Percentiles rank a stretch among this genome's conserved stretches.
phyloP scores from a whole-genome alignment of 2,888 invertebrate species.

The Ophioninae sp. region DNA sequence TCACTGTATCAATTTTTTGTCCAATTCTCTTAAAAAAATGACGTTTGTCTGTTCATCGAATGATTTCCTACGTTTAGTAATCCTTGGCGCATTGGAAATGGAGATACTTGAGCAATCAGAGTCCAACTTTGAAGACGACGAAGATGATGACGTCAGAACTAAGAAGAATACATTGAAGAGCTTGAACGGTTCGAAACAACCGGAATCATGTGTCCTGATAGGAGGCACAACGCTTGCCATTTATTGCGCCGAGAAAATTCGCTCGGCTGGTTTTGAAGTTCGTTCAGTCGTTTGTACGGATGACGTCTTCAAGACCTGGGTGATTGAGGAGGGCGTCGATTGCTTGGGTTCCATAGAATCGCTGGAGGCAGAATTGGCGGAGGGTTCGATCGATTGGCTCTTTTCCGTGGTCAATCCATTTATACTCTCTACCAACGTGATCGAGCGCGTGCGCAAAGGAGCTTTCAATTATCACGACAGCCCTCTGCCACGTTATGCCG shows the following conservation, averaged over 20 bases:
- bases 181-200: not conserved
- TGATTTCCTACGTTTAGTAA: not conserved
- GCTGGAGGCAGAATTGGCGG: constrained; percentile 1
- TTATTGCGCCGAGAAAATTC: constrained; percentile 15
- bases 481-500: constrained; percentile 22
- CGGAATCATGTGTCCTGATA: constrained; percentile 1
- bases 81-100: not conserved
- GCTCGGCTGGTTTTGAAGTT: constrained; percentile 5
- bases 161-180: not conserved
- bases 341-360: constrained; percentile 1
- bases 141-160: no score
- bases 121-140: not conserved
- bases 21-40: not conserved
- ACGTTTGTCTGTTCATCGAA: not conserved
- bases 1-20: not conserved
- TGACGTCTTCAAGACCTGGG: constrained; percentile 9
- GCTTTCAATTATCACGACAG: constrained; percentile 32
- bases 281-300: constrained; percentile 17
- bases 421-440: not conserved
- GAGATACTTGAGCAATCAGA: not conserved
- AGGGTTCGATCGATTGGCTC: constrained; percentile 17
- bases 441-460: constrained; percentile 10
- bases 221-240: constrained; percentile 22
- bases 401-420: constrained; percentile 17
- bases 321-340: not conserved